Base-by-base conservation (phyloP, 2,113 vertebrate genomes). In the Cochlearius cochlearius region DNA sequence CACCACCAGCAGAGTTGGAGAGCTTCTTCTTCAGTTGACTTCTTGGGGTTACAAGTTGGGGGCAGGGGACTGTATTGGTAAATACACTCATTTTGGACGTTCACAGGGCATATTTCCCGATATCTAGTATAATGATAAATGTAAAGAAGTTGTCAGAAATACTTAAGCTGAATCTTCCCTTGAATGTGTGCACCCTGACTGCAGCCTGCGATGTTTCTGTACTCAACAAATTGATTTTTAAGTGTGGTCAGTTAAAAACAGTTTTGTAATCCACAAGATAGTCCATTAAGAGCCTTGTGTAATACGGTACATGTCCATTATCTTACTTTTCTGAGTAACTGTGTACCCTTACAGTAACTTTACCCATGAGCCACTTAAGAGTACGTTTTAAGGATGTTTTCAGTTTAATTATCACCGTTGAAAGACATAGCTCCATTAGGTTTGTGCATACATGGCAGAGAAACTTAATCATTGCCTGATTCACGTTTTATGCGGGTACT, bases 361-460 rank as follows among this genome's bases (percentile, higher is more conserved):
- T 5, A 90, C 38, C 19, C 76, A 91, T 49, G 23, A 93, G 32
- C n/a, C 90, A 77, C 49, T 87, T 85, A 27, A 52, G 38, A 60
- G n/a, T 63, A 36, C 1, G 12, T 82, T 96, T 92, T 85, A 71
- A 74, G 77, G 85, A 62, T 68, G n/a, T 95, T 96, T 88, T 80
- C 78, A 76, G 64, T 96, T 93, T 97, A 95, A 92, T 95, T 73
- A 85, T 74, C 67, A 64, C 76, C 79, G 56, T 56, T 79, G 72
- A 89, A 92, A 93, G 89, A 89, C 34, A 63, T 17, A 63, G 52
- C 53, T 90, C 95, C 23, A 9, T 90, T 86, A 87, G 15, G 30
- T 88, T 93, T 90, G 76, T 77, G 77, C 63, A 90, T 83, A 89
- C 52, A 74, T 22, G 66, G 66, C 83, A 92, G 86, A 91, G 80